phyloP scores from a whole-genome alignment of 1,140 invertebrate genomes.

The Lanistes nyassanus region DNA sequence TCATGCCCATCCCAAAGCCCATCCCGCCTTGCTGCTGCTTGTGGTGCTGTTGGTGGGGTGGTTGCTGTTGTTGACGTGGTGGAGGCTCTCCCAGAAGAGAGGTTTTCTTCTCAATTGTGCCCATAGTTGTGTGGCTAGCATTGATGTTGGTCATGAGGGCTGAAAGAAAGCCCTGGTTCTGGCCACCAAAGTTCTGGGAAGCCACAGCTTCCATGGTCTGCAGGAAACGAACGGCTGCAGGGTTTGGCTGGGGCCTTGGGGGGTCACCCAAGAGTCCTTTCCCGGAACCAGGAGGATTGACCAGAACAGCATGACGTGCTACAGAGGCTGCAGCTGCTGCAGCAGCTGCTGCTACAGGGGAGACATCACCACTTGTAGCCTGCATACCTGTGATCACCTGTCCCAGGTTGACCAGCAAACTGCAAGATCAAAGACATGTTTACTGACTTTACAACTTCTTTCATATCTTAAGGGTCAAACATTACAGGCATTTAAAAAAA shows the following conservation, averaged over 20 bases:
- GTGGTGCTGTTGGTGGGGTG: neutral
- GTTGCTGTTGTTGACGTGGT: neutral
- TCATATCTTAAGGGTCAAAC: no score
- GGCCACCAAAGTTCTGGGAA: constrained; percentile 16
- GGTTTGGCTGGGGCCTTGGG: constrained; percentile 20
- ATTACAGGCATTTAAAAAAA: no score
- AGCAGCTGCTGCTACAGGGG: constrained; percentile 13
- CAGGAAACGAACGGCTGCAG: constrained; percentile 21
- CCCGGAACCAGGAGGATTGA: constrained; percentile 17
- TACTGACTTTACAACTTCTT: neutral
- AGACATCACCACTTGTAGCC: constrained; percentile 1
- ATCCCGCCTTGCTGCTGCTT: neutral
- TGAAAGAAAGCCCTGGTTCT: constrained; percentile 19
- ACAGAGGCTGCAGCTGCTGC: constrained; percentile 13
- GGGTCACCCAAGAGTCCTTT: constrained; percentile 37
- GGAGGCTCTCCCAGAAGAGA: constrained; percentile 27
- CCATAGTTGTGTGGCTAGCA: neutral
- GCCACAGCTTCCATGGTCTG: constrained; percentile 22
- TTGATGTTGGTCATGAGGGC: constrained; percentile 27
- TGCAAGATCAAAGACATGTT: constrained; percentile 1
- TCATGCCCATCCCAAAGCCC: neutral
- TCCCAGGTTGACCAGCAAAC: constrained; percentile 17
- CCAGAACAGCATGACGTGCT: constrained; percentile 1
- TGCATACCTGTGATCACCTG: constrained; percentile 21
- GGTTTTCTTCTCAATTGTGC: constrained; percentile 16